Conservation (phyloP, 2,888 invertebrate genomes). For the Lasiommata megera region DNA sequence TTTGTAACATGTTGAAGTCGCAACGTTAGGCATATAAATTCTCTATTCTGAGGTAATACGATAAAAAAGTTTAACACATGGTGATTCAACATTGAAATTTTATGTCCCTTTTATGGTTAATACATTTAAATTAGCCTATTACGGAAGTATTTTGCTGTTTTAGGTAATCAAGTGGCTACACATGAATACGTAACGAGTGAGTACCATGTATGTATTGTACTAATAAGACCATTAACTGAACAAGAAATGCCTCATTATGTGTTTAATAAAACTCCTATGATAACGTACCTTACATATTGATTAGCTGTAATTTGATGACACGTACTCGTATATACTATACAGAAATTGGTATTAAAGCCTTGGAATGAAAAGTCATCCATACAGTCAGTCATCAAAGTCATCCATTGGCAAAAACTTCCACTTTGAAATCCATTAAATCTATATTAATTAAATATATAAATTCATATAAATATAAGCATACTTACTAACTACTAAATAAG, state of each 20-base stretch:
- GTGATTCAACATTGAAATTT: conserved; percentile 1
- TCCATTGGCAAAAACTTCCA: too few relatives aligned
- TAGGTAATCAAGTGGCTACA: conserved; percentile 3
- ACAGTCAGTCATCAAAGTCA: too few relatives aligned
- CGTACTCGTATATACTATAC: background rate
- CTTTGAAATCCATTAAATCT: too few relatives aligned
- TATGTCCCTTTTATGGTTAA: conserved; percentile 8
- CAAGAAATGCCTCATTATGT: conserved; percentile 11
- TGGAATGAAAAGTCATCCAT: too few relatives aligned
- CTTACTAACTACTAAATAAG: too few relatives aligned
- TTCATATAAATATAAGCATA: too few relatives aligned
- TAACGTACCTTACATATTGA: conserved; percentile 16
- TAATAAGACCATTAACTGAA: background rate
- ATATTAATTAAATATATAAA: too few relatives aligned
- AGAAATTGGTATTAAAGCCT: background rate
- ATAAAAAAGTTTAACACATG: background rate
- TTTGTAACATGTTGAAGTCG: background rate
- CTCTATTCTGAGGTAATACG: background rate
- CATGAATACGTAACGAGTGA: conserved; percentile 5
- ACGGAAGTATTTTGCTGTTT: conserved; percentile 4
- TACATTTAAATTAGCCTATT: conserved; percentile 8
- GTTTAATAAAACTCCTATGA: background rate
- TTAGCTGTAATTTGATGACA: conserved; percentile 8
- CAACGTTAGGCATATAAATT: too few relatives aligned
- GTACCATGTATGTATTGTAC: background rate